Base-by-base conservation (phyloP, 2,797 vertebrate genomes). In the Hapalemur alaotrensis region DNA sequence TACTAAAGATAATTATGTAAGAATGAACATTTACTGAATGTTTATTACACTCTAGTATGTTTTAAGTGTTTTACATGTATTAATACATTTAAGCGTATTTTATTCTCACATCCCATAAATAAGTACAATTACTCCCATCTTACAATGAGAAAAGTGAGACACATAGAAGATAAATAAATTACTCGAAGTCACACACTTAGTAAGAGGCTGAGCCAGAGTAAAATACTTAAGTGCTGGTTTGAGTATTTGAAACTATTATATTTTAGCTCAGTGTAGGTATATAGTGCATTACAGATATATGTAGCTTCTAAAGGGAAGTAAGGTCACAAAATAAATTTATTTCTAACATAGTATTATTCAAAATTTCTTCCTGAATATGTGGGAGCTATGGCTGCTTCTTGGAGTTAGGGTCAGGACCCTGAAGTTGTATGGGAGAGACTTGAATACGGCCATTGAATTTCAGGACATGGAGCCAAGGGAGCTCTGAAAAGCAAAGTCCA, bases 271-370 rank as follows among this genome's bases (percentile, higher is more conserved):
- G 43, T 72, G 52, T 57, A 41, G 48, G 30, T 54, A 63, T 63
- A 70, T n/a, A 70, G 20, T 54, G 57, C 8, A 43, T 65, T 91
- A 28, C 5, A 80, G 73, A 78, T 52, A 67, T 59, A 57, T 28
- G 15, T 67, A 35, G 23, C 23, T 86, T 76, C 46, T 72, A 41
- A n/a, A 59, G 57, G 89, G 63, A 83, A 87, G 89, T 73, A 54
- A 87, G 1, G 17, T 93, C 35, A 95, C 75, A 61, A 43, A 75
- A 96, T 89, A 76, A 72, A 76, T 76, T 89, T 91, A 70, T 89
- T 85, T 81, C 52, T 28, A 88, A 75, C 79, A 52, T 57, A 50
- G 30, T 76, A 63, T 90, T 92, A 52, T 93, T 93, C 43, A 73
- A 41, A 79, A 50, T 43, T 50, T 20, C n/a, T 20, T 93, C 35